phyloP scores from a whole-genome alignment of 2,113 vertebrate genomes.

The Ciconia maguari region DNA sequence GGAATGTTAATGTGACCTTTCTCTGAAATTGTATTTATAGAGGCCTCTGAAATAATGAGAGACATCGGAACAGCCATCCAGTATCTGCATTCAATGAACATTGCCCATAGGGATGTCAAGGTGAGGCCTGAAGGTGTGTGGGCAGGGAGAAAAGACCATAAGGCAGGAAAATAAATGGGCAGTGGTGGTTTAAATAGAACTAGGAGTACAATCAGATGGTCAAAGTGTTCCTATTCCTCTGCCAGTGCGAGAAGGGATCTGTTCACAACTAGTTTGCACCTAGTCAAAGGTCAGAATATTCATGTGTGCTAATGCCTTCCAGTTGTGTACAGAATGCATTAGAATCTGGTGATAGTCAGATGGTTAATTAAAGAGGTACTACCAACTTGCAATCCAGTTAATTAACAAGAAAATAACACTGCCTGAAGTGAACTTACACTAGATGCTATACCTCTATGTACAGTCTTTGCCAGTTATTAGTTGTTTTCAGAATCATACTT shows the following conservation, averaged over 20 bases:
- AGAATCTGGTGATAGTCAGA: background rate
- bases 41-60: constrained; percentile 93
- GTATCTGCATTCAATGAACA: constrained; percentile 89
- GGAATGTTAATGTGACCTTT: constrained; percentile 71
- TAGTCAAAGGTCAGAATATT: background rate
- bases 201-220: background rate
- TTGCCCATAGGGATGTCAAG: constrained; percentile 97
- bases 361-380: background rate
- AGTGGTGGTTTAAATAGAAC: background rate
- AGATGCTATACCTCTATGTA: background rate
- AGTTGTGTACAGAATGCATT: background rate
- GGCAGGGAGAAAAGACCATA: background rate
- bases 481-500: background rate
- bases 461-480: background rate
- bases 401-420: background rate
- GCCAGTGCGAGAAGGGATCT: background rate
- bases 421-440: background rate
- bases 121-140: constrained; percentile 66
- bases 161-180: background rate
- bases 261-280: background rate
- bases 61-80: constrained; percentile 94
- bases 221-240: background rate
- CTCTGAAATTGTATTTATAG: constrained; percentile 71
- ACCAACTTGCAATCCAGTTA: background rate
- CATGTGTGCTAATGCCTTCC: background rate